Conservation (phyloP, 2,113 vertebrate genomes). For the Oryzias melastigma region DNA sequence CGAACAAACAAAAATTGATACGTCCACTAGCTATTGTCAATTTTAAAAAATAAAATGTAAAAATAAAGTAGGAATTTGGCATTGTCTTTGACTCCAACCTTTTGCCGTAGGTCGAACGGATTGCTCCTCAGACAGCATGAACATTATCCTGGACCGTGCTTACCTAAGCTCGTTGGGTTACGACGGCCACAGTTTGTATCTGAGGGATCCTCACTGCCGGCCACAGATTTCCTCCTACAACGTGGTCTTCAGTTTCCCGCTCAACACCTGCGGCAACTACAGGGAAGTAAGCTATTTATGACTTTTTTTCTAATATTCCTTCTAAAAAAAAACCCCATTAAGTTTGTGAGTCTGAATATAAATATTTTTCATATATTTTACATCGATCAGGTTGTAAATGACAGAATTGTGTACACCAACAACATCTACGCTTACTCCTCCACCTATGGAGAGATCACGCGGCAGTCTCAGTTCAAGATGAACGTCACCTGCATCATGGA, state of each 20-base stretch:
- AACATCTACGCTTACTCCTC: slow-evolving; percentile 43
- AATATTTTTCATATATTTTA: background rate
- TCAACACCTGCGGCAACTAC: slow-evolving; percentile 79
- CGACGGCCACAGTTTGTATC: slow-evolving; percentile 64
- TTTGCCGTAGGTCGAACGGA: slow-evolving; percentile 65
- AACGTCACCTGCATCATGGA: slow-evolving; percentile 81
- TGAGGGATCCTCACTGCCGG: slow-evolving; percentile 80
- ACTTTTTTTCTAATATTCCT: background rate
- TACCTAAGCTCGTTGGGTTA: slow-evolving; percentile 79
- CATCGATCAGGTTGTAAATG: slow-evolving; percentile 68
- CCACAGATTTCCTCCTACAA: slow-evolving; percentile 57
- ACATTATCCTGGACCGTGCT: slow-evolving; percentile 71
- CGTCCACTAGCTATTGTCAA: too few species aligned
- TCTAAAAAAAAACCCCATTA: too few species aligned
- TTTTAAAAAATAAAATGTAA: background rate
- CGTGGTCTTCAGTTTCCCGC: slow-evolving; percentile 79
- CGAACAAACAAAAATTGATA: too few species aligned
- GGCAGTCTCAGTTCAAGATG: slow-evolving; percentile 69
- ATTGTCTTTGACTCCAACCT: background rate
- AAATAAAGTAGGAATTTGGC: background rate
- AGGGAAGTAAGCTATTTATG: slow-evolving; percentile 49
- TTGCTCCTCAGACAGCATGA: slow-evolving; percentile 83
- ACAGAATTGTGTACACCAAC: slow-evolving; percentile 80
- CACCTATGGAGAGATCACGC: slow-evolving; percentile 66
- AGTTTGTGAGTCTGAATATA: too few species aligned